Evolutionary conservation across 2,888 invertebrate genomes (phyloP).

Genomic region (Aquatica leii): DNA sequence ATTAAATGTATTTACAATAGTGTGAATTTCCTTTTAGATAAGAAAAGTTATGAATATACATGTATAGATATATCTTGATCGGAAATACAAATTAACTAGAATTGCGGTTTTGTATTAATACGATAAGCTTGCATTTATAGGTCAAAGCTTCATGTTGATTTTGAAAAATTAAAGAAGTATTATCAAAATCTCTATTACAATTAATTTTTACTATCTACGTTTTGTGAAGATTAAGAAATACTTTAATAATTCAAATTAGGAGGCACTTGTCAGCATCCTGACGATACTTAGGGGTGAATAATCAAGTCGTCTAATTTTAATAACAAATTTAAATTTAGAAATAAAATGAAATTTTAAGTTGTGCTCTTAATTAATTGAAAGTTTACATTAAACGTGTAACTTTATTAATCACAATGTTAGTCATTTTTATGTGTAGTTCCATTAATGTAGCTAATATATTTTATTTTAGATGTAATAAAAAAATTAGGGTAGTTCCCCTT

Average conservation of each 20-base stretch:
- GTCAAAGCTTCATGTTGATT: too few relatives aligned
- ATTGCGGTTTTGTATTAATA: not conserved
- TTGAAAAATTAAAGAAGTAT: too few relatives aligned
- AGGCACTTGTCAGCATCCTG: slow-evolving; percentile 5
- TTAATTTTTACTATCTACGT: not conserved
- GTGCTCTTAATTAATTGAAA: not conserved
- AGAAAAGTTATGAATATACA: not conserved
- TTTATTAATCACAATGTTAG: too few relatives aligned
- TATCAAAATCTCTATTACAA: not conserved
- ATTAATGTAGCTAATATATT: too few relatives aligned
- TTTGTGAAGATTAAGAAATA: slow-evolving; percentile 5
- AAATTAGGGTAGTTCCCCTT: too few relatives aligned
- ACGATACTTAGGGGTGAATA: slow-evolving; percentile 4
- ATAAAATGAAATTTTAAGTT: not conserved
- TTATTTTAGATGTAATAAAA: too few relatives aligned
- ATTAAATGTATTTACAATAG: too few relatives aligned
- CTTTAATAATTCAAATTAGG: slow-evolving; percentile 8
- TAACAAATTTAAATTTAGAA: slow-evolving; percentile 8
- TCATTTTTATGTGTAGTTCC: too few relatives aligned
- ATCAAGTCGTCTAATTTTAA: slow-evolving; percentile 5
- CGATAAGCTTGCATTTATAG: not conserved
- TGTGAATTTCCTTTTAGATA: not conserved
- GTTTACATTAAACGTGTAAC: too few relatives aligned
- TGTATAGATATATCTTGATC: not conserved
- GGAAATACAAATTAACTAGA: not conserved